Evolutionary conservation across 1,140 invertebrate genomes (phyloP).

Genomic region (Metopolophium dirhodum): DNA sequence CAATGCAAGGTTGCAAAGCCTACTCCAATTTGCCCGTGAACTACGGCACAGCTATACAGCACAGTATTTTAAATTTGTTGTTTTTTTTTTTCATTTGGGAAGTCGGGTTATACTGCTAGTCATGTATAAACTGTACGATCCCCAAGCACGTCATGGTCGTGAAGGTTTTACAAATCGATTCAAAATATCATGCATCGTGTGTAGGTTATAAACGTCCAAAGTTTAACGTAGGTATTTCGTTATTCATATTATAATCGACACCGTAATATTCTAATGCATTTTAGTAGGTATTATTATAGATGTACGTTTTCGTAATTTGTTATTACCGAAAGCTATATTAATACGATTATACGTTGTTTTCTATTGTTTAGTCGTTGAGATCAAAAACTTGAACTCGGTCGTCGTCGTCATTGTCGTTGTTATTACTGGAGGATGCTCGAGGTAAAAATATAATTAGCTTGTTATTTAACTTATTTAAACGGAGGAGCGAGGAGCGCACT

Average conservation of each 20-base stretch:
- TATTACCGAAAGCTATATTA: neutral
- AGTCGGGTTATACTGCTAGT: too few relatives aligned
- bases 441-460: neutral
- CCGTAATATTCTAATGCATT: neutral
- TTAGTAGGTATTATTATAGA: neutral
- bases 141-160: rapidly evolving
- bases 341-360: neutral
- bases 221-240: neutral
- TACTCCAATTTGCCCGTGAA: too few relatives aligned
- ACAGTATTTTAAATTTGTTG: too few relatives aligned
- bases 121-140: neutral
- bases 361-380: neutral
- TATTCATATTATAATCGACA: neutral
- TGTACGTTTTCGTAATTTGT: neutral
- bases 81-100: too few relatives aligned
- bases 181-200: neutral
- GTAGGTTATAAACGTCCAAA: neutral
- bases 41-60: too few relatives aligned
- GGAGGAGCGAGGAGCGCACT: neutral
- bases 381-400: neutral
- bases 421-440: neutral
- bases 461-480: neutral
- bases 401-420: neutral
- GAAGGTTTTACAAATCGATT: neutral
- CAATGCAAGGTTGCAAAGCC: too few relatives aligned